Percentiles rank a stretch among this genome's conserved stretches.
phyloP scores from a whole-genome alignment of 2,113 vertebrate species.

The Zosterops lateralis region DNA sequence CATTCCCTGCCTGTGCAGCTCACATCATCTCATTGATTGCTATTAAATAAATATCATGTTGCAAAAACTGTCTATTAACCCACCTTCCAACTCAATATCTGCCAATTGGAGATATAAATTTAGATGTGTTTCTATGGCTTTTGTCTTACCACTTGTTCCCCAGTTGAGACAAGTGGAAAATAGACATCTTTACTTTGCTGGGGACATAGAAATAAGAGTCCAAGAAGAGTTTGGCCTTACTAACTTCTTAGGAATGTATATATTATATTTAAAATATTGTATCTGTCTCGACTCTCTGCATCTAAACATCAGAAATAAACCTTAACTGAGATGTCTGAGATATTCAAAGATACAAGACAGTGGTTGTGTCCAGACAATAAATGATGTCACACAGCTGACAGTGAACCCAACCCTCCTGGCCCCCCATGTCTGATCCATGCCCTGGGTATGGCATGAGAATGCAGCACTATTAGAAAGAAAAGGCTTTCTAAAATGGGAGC shows the following conservation, averaged over 20 bases:
- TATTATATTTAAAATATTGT: not conserved
- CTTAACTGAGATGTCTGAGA: not conserved
- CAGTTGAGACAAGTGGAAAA: not conserved
- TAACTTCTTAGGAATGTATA: not conserved
- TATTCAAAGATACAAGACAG: not conserved
- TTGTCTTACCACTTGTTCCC: not conserved
- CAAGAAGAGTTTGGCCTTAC: not conserved
- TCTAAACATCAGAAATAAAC: not conserved
- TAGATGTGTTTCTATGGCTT: not conserved
- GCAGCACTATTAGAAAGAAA: not conserved
- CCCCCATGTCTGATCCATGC: not conserved
- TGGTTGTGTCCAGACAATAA: not conserved
- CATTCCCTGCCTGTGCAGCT: not conserved
- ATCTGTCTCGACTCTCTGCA: not conserved
- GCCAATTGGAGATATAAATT: not conserved
- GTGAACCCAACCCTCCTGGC: rapidly evolving
- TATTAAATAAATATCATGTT: not conserved
- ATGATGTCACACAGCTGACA: rapidly evolving
- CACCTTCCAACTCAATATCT: not conserved
- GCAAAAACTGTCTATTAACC: not conserved
- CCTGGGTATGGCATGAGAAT: not conserved
- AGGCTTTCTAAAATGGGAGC: not conserved
- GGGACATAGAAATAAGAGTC: not conserved
- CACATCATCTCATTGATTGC: not conserved
- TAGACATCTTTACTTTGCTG: not conserved